Evolutionary conservation across 2,888 invertebrate genomes (phyloP).

Genomic region (Ophion slaviceki): DNA sequence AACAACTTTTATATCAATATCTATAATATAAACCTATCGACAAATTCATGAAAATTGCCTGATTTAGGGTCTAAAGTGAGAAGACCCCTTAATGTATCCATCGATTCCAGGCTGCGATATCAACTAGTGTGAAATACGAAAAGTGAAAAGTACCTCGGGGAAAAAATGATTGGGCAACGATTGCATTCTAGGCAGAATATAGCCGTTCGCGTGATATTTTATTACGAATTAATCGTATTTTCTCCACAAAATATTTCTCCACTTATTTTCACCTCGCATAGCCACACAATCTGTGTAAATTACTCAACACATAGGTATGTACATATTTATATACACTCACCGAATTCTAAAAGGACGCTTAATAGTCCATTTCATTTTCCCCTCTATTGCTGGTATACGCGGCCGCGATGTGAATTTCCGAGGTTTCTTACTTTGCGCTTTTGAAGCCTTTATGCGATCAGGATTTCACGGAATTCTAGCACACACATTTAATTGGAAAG

Average conservation of each 20-base stretch:
- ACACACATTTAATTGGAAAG: background rate
- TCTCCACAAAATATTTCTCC: background rate
- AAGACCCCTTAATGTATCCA: background rate
- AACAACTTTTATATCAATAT: too few species aligned
- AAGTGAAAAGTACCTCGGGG: slow-evolving; percentile 7
- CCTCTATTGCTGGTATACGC: background rate
- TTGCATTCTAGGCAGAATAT: slow-evolving; percentile 35
- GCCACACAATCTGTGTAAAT: background rate
- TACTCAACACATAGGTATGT: background rate
- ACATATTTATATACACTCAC: slow-evolving; percentile 31
- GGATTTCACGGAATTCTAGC: background rate
- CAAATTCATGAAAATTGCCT: too few species aligned
- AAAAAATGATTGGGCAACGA: slow-evolving; percentile 44
- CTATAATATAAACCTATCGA: too few species aligned
- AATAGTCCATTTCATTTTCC: slow-evolving; percentile 62
- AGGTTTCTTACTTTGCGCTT: background rate
- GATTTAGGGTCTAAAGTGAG: too few species aligned
- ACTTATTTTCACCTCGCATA: background rate
- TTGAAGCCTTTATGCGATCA: background rate
- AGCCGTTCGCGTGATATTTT: slow-evolving; percentile 16
- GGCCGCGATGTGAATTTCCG: background rate
- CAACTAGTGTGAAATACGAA: background rate
- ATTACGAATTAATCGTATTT: background rate
- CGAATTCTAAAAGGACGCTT: slow-evolving; percentile 47
- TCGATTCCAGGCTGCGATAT: background rate